Evolutionary conservation across 1,140 invertebrate species (phyloP), one percentile per base, ranked within the genome.

Genomic region (Elysia chlorotica): DNA sequence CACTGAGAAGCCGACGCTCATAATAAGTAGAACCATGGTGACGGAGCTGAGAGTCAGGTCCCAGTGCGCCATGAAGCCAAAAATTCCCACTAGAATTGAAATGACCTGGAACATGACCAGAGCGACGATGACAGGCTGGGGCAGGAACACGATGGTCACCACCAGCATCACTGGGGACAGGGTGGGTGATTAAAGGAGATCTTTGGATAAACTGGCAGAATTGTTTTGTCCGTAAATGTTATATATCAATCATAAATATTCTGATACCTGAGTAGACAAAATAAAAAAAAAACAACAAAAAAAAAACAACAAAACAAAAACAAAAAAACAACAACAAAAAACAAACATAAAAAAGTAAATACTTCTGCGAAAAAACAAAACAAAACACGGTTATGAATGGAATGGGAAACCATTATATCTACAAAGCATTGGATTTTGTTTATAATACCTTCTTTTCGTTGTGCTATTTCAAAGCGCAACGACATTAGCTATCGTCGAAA

Each of bases 21-120:
- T 99, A 57, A 99, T 98, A 1, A 99, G 89, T 82, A 98, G 98
- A 48, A 99, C 98, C 96, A 99, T 99, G 0, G 96, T 98, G 79
- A 99, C 97, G 2, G 96, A 96, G 85, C 98, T 97, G 37, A 99
- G 88, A 82, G 95, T 97, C 0, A 99, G 95, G 75, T 92, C 92
- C 96, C 97, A 99, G 0, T 98, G 88, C 0, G 95, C 92, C 94
- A 99, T 97, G 88, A 98, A 98, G 0, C 97, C 97, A 2, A 97
- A 93, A 0, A 99, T 96, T 21, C 97, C 96, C 4, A 94, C 87
- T 86, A 98, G 96, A 73, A 99, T 98, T 1, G 95, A 97, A 21
- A 98, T 91, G 48, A 99, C 97, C 75, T 95, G 96, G 75, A 98
- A 93, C 2, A 95, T 96, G 0, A 99, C 95, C 94, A 96, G 98